Conservation (phyloP, 2,888 invertebrate species). For the Gryllus longicercus region DNA sequence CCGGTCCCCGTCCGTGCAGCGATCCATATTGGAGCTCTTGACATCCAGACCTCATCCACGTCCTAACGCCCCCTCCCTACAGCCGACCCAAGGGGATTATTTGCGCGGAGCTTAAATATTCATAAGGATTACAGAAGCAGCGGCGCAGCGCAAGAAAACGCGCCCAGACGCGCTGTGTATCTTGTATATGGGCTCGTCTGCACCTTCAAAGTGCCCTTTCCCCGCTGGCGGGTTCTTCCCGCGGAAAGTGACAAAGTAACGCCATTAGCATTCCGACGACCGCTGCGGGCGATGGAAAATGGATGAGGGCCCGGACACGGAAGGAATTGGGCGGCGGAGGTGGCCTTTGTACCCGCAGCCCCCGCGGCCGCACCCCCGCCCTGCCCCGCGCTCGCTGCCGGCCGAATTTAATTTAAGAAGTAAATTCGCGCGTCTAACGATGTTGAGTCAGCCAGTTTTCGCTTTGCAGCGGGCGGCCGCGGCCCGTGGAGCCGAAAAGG, state of each 20-base stretch:
- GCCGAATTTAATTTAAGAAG: constrained; percentile 8
- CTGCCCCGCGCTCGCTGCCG: neutral
- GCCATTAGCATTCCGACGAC: neutral
- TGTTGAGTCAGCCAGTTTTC: constrained; percentile 17
- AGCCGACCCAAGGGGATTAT: neutral
- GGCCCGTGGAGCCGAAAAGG: too few relatives aligned
- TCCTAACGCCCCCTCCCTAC: too few relatives aligned
- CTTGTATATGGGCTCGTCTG: neutral
- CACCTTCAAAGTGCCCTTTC: neutral
- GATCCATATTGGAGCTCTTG: too few relatives aligned
- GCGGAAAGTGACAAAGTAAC: neutral
- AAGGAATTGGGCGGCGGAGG: neutral
- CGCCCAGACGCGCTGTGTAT: neutral
- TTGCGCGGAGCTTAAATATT: constrained; percentile 1
- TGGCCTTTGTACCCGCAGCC: neutral
- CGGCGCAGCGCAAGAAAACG: neutral
- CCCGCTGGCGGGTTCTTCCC: neutral
- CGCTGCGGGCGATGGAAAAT: neutral
- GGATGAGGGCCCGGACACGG: neutral
- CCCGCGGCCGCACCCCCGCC: neutral
- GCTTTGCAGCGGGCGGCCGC: neutral
- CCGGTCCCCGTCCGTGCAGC: too few relatives aligned
- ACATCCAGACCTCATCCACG: too few relatives aligned
- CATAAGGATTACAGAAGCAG: constrained; percentile 9
- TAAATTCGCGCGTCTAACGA: constrained; percentile 17